Base-by-base conservation (phyloP, 1,140 invertebrate genomes). In the Penaeus chinensis region DNA sequence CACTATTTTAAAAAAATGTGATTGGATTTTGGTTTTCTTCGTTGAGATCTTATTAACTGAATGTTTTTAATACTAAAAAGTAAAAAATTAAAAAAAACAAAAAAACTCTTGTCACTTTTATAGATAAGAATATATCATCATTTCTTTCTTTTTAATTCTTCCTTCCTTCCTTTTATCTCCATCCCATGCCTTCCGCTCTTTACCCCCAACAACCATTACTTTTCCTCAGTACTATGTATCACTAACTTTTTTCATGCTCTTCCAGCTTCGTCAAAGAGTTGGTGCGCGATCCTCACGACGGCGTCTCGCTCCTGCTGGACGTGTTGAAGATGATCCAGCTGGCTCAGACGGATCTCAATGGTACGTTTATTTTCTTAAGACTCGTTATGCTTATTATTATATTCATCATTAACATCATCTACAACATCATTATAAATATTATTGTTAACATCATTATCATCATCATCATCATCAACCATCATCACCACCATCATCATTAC, bases 241-340 rank as follows among this genome's bases (percentile, higher is more conserved):
- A 37, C 42, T n/a, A 42, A 74, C 19, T 32, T 47, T 37, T 19
- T 16, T 42, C 7, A 22, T n/a, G n/a, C 24, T 77, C 24, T 82
- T 62, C 19, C 89, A 93, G 92, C 85, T 98, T 98, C 91, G 95
- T 98, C 0, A 96, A 97, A 92, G 97, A 98, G 92, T 97, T 98
- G 92, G 94, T 97, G 10, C 94, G 95, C 27, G 94, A 96, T 79
- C 96, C 96, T 27, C 94, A 96, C 88, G 96, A 97, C 92, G 97
- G 97, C 4, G 95, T 97, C 0, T 95, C 94, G 0, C 92, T 96
- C 62, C 93, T 98, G 2, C 91, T 98, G 84, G 96, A 97, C 91
- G 94, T 97, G 0, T 92, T 98, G 47, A 94, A 96, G n/a, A 95
- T 95, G 8, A 95, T 98, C 54, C 97, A 98, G 91, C 93, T 22